These are phyloP conservation scores for Procavia capensis DNA, from an alignment of 2,113 vertebrate species.

Conservation along the genomic window DNA sequence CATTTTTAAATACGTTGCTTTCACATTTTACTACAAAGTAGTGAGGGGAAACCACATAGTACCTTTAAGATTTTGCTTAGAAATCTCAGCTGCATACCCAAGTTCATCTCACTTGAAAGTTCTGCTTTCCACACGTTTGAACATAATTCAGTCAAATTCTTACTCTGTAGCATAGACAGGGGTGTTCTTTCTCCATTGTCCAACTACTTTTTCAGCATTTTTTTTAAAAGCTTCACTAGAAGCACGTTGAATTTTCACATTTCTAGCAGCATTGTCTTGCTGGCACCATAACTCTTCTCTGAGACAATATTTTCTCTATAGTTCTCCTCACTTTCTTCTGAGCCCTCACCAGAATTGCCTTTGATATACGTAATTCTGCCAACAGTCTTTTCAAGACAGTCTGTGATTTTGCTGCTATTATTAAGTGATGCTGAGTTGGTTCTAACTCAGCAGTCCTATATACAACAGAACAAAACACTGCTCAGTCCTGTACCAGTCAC, in stretches of 20 bases:
- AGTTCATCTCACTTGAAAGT: no score
- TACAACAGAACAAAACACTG: no score
- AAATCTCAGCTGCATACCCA: background rate
- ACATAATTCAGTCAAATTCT: background rate
- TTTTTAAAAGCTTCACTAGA: background rate
- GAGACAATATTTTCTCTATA: no score
- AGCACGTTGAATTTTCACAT: background rate
- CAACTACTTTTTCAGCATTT: background rate
- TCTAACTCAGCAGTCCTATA: no score
- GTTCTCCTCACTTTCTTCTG: no score
- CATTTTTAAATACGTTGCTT: background rate
- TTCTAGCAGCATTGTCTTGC: background rate
- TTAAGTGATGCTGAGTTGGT: no score
- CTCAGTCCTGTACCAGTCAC: no score
- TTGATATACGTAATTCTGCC: no score
- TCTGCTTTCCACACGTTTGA: background rate
- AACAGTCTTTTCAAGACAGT: no score
- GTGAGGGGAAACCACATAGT: background rate
- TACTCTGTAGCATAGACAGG: background rate
- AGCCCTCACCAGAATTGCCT: no score
- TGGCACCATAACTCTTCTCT: no score
- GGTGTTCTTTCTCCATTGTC: background rate
- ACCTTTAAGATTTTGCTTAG: background rate
- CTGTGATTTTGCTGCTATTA: no score
- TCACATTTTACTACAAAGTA: background rate